phyloP scores from a whole-genome alignment of 2,888 invertebrate genomes.

The Choreutis nemorana region DNA sequence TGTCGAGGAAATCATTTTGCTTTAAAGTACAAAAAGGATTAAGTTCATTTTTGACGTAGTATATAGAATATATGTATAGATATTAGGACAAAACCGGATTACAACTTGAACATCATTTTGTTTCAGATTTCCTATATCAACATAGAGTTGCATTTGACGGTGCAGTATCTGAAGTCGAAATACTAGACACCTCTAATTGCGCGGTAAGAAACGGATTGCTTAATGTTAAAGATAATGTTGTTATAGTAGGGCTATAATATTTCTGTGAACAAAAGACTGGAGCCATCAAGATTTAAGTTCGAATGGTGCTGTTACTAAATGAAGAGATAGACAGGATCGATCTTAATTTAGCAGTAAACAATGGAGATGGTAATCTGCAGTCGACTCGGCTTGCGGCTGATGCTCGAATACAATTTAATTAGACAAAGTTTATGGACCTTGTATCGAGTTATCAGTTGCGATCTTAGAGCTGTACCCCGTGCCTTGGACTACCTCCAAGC shows the following conservation, averaged over 20 bases:
- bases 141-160: constrained; percentile 81
- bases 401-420: constrained; percentile 56
- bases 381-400: constrained; percentile 27
- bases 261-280: constrained; percentile 4
- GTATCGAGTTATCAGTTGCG: constrained; percentile 41
- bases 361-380: constrained; percentile 54
- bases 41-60: not conserved
- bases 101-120: constrained; percentile 29
- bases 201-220: constrained; percentile 65
- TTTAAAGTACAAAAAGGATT: no score
- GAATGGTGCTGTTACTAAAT: constrained; percentile 21
- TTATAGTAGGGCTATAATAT: constrained; percentile 2
- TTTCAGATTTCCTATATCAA: constrained; percentile 82
- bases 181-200: constrained; percentile 82
- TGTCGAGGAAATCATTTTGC: not conserved
- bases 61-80: not conserved
- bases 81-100: not conserved
- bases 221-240: constrained; percentile 6
- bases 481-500: constrained; percentile 26
- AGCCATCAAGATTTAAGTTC: constrained; percentile 7
- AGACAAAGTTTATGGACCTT: constrained; percentile 52
- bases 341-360: constrained; percentile 56
- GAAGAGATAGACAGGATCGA: constrained; percentile 36
- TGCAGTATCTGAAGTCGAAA: constrained; percentile 80
- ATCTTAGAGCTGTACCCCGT: constrained; percentile 21